Base-by-base conservation (phyloP, 2,888 invertebrate genomes). In the Tachina fera region DNA sequence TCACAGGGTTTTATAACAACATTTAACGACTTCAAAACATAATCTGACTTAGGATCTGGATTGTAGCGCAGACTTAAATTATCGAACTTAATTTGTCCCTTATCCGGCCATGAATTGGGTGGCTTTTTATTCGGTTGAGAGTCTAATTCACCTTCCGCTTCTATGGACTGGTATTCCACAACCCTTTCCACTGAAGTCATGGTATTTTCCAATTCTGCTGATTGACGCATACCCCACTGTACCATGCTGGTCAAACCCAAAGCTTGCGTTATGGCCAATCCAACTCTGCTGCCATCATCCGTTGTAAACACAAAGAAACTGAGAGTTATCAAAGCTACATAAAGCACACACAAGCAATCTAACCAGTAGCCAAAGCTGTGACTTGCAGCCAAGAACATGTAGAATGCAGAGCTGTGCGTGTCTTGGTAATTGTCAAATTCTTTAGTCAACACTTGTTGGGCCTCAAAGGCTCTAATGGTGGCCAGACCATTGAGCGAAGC, bases 291-390 rank as follows among this genome's bases (percentile, higher is more conserved):
- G 16, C 96, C 96, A 87, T 94, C 93, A 94, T 94, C 94, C 90
- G 93, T 93, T 47, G 95, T 94, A 68, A 96, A 93, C 0, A 97
- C 92, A 77, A 98, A 95, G 92, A 98, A 97, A 89, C 97, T 97
- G 88, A 97, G 94, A 0, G 98, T 97, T 0, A 98, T 98, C 61
- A 97, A 91, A 0, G 95, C 95, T 78, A 99, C 97, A 92, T 98
- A 99, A 5, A 96, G 87, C 0, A 97, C 95, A 90, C 98, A 98
- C 68, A 98, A 95, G 88, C 97, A 94, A 92, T 99, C 99, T 89
- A 99, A 93, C 95, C 97, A 97, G 90, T 98, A 97, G 1, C 98
- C 98, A 90, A 99, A 98, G 88, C 98, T 98, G 87, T 98, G 95
- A n/a, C 97, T 97, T 5, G 97, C 96, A 0, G 97, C 95, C 75